A percentile compares a stretch with the other conserved stretches of the same genome.
Evolutionary conservation across 1,140 invertebrate genomes (phyloP).

Genomic region (Cyclargus thomasi): DNA sequence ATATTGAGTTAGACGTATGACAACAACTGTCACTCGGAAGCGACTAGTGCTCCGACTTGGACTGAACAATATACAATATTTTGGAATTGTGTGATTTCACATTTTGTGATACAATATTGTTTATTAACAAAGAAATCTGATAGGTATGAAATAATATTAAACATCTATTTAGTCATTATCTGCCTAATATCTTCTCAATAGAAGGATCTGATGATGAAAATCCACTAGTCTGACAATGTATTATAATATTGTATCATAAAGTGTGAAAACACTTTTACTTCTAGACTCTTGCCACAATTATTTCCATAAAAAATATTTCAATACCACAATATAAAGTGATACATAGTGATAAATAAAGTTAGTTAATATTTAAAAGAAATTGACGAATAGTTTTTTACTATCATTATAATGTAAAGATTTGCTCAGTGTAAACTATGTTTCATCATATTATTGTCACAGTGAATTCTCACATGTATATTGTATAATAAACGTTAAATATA

Average conservation of each 20-base stretch:
- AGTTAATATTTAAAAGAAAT: background rate
- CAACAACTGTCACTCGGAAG: constrained; percentile 42
- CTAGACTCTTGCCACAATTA: background rate
- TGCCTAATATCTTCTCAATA: too few species aligned
- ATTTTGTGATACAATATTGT: too few species aligned
- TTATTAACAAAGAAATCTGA: too few species aligned
- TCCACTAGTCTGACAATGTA: too few species aligned
- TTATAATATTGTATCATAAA: too few species aligned
- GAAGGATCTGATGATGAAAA: too few species aligned
- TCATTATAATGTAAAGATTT: background rate
- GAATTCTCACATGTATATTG: background rate
- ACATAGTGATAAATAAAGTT: background rate
- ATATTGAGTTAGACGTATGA: constrained; percentile 71
- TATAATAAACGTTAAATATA: background rate
- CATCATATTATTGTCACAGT: background rate
- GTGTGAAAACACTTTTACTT: background rate
- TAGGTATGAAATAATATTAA: too few species aligned
- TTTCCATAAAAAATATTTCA: constrained; percentile 7
- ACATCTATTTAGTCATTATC: too few species aligned
- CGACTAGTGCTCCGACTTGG: constrained; percentile 40
- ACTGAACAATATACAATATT: constrained; percentile 6
- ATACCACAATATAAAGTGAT: constrained; percentile 7
- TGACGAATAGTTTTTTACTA: background rate
- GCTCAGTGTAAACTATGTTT: background rate
- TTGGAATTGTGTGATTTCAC: background rate